Conservation (phyloP, 2,113 vertebrate species). For the Puffinus mauretanicus region DNA sequence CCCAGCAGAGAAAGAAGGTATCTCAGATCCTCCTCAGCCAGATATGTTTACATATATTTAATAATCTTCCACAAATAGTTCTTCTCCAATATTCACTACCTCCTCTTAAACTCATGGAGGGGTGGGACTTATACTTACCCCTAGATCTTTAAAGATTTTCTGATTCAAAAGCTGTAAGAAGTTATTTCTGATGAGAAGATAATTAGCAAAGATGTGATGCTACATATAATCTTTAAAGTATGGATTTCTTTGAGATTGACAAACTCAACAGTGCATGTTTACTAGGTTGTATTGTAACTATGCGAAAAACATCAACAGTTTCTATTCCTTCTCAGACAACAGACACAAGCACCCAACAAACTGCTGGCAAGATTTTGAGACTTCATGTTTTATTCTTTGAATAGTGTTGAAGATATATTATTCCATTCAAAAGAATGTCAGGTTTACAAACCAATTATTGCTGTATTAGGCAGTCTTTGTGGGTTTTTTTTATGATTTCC, state of each 20-base stretch:
- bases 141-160: not conserved
- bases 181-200: not conserved
- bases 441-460: not conserved
- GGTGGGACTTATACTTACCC: not conserved
- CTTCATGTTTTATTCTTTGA: not conserved
- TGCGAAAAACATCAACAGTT: not conserved
- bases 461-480: not conserved
- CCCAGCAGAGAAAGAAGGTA: not conserved
- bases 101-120: not conserved
- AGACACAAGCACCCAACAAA: not conserved
- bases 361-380: not conserved
- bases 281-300: not conserved
- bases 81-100: not conserved
- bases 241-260: rapidly evolving
- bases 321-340: not conserved
- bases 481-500: not conserved
- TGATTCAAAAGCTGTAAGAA: not conserved
- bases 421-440: not conserved
- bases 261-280: not conserved
- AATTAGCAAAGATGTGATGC: not conserved
- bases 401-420: not conserved
- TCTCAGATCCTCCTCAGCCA: not conserved
- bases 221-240: not conserved
- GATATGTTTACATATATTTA: not conserved
- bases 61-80: not conserved